phyloP scores from a whole-genome alignment of 2,113 vertebrate genomes.

The Seriola rivoliana region DNA sequence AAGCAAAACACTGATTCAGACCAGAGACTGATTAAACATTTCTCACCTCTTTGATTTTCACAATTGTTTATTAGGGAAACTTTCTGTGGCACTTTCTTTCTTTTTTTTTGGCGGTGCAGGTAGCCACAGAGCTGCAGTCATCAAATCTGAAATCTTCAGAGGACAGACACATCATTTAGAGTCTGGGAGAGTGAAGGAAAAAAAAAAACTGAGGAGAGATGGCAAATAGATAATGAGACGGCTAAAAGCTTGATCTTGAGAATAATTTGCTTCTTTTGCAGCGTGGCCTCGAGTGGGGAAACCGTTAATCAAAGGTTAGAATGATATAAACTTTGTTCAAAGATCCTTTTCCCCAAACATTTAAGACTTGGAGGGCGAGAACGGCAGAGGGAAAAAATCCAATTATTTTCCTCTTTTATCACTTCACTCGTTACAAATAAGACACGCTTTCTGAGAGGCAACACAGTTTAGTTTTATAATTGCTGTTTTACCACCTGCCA shows the following conservation, averaged over 20 bases:
- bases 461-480: constrained; percentile 81
- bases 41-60: not conserved
- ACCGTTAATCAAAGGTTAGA: constrained; percentile 79
- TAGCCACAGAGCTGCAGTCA: not conserved
- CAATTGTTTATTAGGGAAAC: not conserved
- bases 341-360: constrained; percentile 73
- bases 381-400: constrained; percentile 63
- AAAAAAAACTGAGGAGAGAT: constrained; percentile 38
- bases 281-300: constrained; percentile 63
- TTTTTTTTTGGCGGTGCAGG: not conserved
- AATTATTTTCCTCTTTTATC: constrained; percentile 82
- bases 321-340: constrained; percentile 80
- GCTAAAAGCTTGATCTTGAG: constrained; percentile 77
- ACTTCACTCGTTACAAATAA: constrained; percentile 77
- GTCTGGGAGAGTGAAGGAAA: not conserved
- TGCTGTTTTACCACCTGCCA: constrained; percentile 82
- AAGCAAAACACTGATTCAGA: not conserved
- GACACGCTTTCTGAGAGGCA: constrained; percentile 72
- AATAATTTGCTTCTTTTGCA: constrained; percentile 74
- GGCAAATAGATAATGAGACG: constrained; percentile 78
- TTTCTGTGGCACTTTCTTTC: not conserved
- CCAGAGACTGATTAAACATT: not conserved
- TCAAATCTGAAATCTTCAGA: constrained; percentile 14
- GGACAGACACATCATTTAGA: constrained; percentile 49
- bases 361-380: constrained; percentile 62